phyloP scores from a whole-genome alignment of 2,888 invertebrate genomes.

The Tortrix viridana region DNA sequence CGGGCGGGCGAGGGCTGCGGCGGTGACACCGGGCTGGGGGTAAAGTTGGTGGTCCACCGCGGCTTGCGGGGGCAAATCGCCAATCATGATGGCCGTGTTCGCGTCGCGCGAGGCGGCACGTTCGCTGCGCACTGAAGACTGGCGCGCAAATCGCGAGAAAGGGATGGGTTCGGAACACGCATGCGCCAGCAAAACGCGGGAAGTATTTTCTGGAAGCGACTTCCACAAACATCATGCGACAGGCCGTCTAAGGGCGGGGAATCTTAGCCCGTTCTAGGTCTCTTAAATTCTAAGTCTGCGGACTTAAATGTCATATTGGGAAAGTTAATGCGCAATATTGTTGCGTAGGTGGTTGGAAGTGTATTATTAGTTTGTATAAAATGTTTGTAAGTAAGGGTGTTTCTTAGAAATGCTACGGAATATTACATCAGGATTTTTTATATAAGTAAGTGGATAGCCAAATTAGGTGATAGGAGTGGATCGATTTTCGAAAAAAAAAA shows the following conservation, averaged over 20 bases:
- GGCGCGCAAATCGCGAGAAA: conserved; percentile 72
- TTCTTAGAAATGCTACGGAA: neutral
- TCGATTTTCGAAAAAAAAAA: too few species aligned
- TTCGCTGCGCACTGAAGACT: conserved; percentile 69
- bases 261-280: conserved; percentile 21
- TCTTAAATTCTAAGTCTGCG: conserved; percentile 14
- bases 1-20: conserved; percentile 45
- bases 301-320: conserved; percentile 16
- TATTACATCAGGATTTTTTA: too few species aligned
- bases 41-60: conserved; percentile 56
- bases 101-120: conserved; percentile 58
- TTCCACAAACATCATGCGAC: conserved; percentile 50
- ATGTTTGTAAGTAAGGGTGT: neutral
- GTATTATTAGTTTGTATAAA: neutral
- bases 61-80: conserved; percentile 63
- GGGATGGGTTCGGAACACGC: conserved; percentile 64
- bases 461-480: too few species aligned
- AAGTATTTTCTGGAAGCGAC: conserved; percentile 73
- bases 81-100: conserved; percentile 64
- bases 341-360: conserved; percentile 11
- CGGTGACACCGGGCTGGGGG: conserved; percentile 47
- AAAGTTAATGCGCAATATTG: conserved; percentile 22
- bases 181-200: conserved; percentile 76
- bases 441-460: too few species aligned
- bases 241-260: conserved; percentile 11